Conservation (phyloP, 2,113 vertebrate species). For the Alouatta palliata region DNA sequence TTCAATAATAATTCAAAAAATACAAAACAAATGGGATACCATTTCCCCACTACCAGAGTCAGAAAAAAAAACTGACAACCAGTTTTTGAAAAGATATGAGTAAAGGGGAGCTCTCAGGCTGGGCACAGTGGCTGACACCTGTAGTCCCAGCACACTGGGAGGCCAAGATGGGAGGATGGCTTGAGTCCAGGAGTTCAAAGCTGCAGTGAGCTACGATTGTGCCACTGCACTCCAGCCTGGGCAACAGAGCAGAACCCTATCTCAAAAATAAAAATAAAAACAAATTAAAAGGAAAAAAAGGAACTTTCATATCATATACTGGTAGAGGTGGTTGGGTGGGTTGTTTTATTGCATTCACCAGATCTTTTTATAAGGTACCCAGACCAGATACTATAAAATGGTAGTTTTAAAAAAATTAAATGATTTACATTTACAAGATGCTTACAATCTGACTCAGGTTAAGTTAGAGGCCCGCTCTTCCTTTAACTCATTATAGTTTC, state of each 20-base stretch:
- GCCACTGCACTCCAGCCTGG: neutral
- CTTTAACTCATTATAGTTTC: neutral
- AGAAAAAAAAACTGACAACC: neutral
- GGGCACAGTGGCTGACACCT: neutral
- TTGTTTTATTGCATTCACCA: neutral
- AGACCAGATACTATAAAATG: neutral
- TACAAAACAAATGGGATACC: neutral
- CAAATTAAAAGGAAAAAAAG: neutral
- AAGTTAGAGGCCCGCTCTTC: neutral
- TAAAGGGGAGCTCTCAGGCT: neutral
- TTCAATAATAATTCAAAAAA: neutral
- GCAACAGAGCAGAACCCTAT: neutral
- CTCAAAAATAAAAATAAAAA: neutral
- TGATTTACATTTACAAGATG: neutral
- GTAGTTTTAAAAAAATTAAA: neutral
- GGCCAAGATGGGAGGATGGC: neutral
- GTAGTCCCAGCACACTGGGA: neutral
- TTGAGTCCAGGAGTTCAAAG: neutral
- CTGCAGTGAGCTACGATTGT: neutral
- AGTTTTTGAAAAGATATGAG: neutral
- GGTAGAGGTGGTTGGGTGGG: neutral
- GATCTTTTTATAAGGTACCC: neutral
- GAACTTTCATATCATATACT: neutral
- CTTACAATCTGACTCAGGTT: neutral
- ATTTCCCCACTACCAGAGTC: neutral